Percentiles rank a stretch among this genome's conserved stretches.
Evolutionary conservation across 2,888 invertebrate species (phyloP).

Genomic region (Drosophila merina): DNA sequence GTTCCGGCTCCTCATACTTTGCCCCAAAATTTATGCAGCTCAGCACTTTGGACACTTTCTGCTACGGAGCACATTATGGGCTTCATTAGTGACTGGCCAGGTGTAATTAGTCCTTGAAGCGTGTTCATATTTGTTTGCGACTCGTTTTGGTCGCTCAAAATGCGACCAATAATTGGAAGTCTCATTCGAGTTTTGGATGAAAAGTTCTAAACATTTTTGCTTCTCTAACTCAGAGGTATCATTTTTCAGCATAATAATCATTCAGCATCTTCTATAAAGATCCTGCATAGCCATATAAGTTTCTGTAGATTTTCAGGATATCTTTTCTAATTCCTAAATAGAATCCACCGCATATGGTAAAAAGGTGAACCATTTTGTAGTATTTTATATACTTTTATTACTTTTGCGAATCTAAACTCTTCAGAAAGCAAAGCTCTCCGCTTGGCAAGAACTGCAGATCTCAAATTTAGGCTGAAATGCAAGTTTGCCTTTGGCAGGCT

Average conservation of each 20-base stretch:
- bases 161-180: neutral
- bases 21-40: slow-evolving; percentile 51
- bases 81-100: slow-evolving; percentile 59
- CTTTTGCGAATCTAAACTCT: too few relatives aligned
- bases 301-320: too few relatives aligned
- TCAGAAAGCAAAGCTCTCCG: neutral
- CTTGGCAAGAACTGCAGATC: slow-evolving; percentile 17
- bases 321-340: too few relatives aligned
- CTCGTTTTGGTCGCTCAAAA: neutral
- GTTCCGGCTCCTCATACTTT: slow-evolving; percentile 22
- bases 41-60: slow-evolving; percentile 27
- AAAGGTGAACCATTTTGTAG: too few relatives aligned
- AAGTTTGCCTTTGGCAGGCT: slow-evolving; percentile 20
- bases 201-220: too few relatives aligned
- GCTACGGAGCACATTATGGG: slow-evolving; percentile 22
- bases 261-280: too few relatives aligned
- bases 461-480: slow-evolving; percentile 2
- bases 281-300: too few relatives aligned
- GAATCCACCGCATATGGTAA: too few relatives aligned
- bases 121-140: slow-evolving; percentile 19
- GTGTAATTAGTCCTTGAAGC: slow-evolving; percentile 53
- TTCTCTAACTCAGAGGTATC: too few relatives aligned
- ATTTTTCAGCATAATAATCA: too few relatives aligned
- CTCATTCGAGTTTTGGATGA: neutral
- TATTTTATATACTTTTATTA: too few relatives aligned